These are phyloP conservation scores for Alviniconcha strummeri DNA, from an alignment of 2,888 invertebrate species.

Conservation along the genomic window DNA sequence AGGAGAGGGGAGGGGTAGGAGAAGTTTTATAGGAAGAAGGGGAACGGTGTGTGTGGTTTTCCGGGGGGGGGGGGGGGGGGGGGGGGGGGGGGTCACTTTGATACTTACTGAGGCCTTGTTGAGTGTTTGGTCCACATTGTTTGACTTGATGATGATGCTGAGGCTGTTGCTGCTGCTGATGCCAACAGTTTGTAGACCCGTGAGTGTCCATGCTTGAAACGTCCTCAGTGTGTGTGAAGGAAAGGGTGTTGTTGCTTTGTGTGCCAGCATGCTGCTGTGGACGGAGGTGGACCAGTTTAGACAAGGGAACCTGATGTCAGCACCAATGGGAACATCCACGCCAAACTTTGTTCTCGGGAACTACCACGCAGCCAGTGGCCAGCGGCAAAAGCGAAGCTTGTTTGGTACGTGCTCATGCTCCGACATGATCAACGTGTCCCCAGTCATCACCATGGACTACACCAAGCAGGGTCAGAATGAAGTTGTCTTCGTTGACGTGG, in stretches of 20 bases:
- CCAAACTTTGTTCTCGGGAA: conserved; percentile 36
- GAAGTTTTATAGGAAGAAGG: not conserved
- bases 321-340: conserved; percentile 30
- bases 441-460: conserved; percentile 82
- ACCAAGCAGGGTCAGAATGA: conserved; percentile 73
- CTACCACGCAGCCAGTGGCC: not conserved
- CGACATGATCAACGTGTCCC: conserved; percentile 78
- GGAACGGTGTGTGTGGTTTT: not conserved
- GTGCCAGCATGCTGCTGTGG: conserved; percentile 59
- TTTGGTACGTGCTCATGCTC: conserved; percentile 76
- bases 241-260: too few species aligned
- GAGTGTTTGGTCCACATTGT: too few species aligned
- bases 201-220: too few species aligned
- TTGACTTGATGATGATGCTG: too few species aligned
- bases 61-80: not conserved
- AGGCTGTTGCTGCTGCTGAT: too few species aligned
- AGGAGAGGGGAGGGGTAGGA: too few species aligned
- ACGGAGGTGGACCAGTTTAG: conserved; percentile 48
- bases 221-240: too few species aligned
- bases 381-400: conserved; percentile 12
- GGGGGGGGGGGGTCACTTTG: not conserved
- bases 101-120: too few species aligned
- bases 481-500: conserved; percentile 52
- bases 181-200: too few species aligned
- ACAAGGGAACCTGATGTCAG: conserved; percentile 37